Conservation (phyloP, 2,113 vertebrate species). For the Pogona vitticeps region DNA sequence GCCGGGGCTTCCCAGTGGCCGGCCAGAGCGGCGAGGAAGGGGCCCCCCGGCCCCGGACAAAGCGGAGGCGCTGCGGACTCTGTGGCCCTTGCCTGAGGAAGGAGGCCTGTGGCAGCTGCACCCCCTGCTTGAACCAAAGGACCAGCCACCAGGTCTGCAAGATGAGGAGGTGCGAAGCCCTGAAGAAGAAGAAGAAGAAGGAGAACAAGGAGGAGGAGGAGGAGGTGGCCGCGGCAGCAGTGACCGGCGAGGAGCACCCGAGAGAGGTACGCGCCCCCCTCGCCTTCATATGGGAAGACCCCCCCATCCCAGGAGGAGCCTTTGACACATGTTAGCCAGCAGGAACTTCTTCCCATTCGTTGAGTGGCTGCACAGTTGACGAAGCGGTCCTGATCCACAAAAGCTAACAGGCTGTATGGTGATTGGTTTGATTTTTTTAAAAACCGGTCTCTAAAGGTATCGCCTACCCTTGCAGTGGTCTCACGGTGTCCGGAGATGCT, state of each 20-base stretch:
- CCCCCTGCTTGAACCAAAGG: constrained; percentile 86
- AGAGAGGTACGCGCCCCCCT: constrained; percentile 60
- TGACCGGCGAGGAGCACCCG: constrained; percentile 8
- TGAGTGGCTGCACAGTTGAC: no score
- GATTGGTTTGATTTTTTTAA: no score
- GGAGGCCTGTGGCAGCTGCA: constrained; percentile 86
- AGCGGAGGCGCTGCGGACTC: constrained; percentile 84
- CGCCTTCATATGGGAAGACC: no score
- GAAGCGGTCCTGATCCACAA: no score
- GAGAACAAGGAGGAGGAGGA: no score
- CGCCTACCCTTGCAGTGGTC: no score
- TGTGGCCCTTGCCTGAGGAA: constrained; percentile 83
- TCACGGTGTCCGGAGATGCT: no score
- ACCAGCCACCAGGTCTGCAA: constrained; percentile 90
- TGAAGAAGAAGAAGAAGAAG: constrained; percentile 76
- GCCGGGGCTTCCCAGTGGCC: constrained; percentile 32
- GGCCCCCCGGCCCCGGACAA: constrained; percentile 73
- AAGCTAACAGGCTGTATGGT: no score
- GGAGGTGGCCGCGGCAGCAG: not conserved
- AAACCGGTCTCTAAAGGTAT: no score
- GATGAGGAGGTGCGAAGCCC: constrained; percentile 84
- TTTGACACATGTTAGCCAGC: no score
- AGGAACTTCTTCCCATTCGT: no score
- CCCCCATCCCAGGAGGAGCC: no score
- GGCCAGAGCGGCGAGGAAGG: constrained; percentile 50